Percentiles rank a stretch among this genome's conserved stretches.
Evolutionary conservation across 2,797 vertebrate species (phyloP).

Genomic region (Xyrichtys novacula): DNA sequence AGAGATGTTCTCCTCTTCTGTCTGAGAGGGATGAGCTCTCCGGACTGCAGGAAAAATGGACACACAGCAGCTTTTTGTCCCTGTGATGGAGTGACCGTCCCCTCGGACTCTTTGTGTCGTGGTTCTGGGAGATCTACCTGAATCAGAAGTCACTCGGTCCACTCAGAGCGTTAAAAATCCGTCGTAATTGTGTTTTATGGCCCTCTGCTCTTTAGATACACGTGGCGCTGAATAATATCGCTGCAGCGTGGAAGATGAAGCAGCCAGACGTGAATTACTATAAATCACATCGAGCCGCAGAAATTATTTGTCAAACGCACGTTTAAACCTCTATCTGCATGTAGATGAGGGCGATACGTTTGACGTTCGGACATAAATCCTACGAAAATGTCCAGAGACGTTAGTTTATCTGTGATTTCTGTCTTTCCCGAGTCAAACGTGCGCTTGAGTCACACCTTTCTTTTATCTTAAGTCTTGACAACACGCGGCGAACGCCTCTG

Average conservation of each 20-base stretch:
- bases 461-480: constrained; percentile 57
- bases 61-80: constrained; percentile 42
- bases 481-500: constrained; percentile 2
- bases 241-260: constrained; percentile 52
- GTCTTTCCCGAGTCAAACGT: constrained; percentile 41
- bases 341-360: constrained; percentile 47
- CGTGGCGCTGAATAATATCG: constrained; percentile 57
- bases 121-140: constrained; percentile 3
- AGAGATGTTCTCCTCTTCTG: constrained; percentile 21
- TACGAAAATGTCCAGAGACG: constrained; percentile 41
- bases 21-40: constrained; percentile 45
- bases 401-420: constrained; percentile 46
- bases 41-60: constrained; percentile 33
- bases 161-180: constrained; percentile 35
- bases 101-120: constrained; percentile 16
- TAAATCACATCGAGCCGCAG: constrained; percentile 64
- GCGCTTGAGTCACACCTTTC: constrained; percentile 26
- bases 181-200: constrained; percentile 59
- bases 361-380: constrained; percentile 60
- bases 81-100: constrained; percentile 39
- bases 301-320: constrained; percentile 60
- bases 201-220: constrained; percentile 41
- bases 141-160: constrained; percentile 8
- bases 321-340: constrained; percentile 45
- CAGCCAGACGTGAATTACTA: constrained; percentile 28